phyloP scores from a whole-genome alignment of 2,888 invertebrate genomes.

The Rhingia rostrata region DNA sequence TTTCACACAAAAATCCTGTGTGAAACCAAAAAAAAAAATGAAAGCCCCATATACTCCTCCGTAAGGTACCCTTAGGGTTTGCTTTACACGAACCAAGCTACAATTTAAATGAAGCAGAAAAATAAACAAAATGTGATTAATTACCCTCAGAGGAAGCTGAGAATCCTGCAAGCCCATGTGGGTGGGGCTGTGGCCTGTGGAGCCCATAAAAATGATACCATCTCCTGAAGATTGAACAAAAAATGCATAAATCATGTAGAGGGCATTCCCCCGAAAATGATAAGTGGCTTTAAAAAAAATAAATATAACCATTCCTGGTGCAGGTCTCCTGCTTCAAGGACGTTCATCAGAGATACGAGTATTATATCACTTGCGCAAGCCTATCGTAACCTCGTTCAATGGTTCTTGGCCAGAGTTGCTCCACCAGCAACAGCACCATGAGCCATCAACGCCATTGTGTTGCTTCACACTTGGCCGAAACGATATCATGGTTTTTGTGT shows the following conservation, averaged over 20 bases:
- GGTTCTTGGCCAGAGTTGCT: conserved; percentile 44
- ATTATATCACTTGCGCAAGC: conserved; percentile 58
- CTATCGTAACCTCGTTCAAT: conserved; percentile 26
- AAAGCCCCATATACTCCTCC: conserved; percentile 9
- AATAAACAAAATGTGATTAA: conserved; percentile 71
- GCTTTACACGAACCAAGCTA: conserved; percentile 33
- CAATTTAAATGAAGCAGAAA: conserved; percentile 69
- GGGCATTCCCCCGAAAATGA: background rate
- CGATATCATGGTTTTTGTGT: conserved; percentile 65
- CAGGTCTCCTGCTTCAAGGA: conserved; percentile 41
- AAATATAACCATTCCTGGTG: background rate
- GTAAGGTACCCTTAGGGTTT: conserved; percentile 5
- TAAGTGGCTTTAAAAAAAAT: background rate
- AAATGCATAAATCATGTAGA: conserved; percentile 25
- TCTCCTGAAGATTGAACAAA: conserved; percentile 40
- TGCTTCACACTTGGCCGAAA: conserved; percentile 35
- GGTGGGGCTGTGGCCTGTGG: background rate
- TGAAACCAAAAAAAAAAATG: background rate
- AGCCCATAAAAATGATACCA: conserved; percentile 47
- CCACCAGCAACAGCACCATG: conserved; percentile 11
- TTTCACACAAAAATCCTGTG: conserved; percentile 38
- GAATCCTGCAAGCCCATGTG: background rate
- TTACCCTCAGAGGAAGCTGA: conserved; percentile 46
- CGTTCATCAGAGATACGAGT: conserved; percentile 8
- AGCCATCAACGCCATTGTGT: too few relatives aligned